Evolutionary conservation across 2,888 invertebrate genomes (phyloP).

Genomic region (Drosophila vallismaia): DNA sequence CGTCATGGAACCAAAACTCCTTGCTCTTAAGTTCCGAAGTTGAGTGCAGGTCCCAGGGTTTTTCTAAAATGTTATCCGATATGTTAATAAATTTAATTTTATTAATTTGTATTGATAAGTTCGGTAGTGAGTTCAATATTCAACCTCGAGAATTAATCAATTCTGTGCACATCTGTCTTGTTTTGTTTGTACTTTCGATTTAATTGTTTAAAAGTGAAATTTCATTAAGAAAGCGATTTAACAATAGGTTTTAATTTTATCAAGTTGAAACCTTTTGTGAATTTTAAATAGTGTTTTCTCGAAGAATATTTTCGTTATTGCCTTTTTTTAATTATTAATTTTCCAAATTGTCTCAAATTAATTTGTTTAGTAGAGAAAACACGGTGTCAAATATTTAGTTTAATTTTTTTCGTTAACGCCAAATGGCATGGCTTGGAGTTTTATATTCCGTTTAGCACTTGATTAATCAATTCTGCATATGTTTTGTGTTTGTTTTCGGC

Average conservation of each 20-base stretch:
- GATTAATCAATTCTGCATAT: slow-evolving; percentile 53
- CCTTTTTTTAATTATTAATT: neutral
- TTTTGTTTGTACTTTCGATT: slow-evolving; percentile 26
- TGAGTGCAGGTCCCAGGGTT: slow-evolving; percentile 57
- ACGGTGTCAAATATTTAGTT: slow-evolving; percentile 22
- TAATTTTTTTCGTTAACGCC: slow-evolving; percentile 32
- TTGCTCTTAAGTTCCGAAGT: slow-evolving; percentile 51
- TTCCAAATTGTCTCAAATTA: neutral
- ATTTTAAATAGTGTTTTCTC: neutral
- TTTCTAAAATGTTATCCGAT: slow-evolving; percentile 39
- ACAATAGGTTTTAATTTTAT: neutral
- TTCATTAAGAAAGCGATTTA: neutral
- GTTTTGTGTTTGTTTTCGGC: slow-evolving; percentile 46
- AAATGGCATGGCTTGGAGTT: slow-evolving; percentile 1
- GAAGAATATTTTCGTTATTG: neutral
- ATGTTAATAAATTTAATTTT: neutral
- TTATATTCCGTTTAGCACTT: slow-evolving; percentile 51
- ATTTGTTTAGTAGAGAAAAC: neutral
- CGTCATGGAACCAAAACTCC: slow-evolving; percentile 78
- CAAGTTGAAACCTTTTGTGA: neutral
- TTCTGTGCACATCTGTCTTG: slow-evolving; percentile 25
- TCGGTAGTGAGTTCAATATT: neutral
- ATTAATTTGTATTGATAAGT: neutral
- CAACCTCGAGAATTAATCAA: slow-evolving; percentile 11
- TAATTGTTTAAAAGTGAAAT: slow-evolving; percentile 19